Conservation (phyloP, 2,113 vertebrate genomes). For the Chaetorhynchus papuensis region DNA sequence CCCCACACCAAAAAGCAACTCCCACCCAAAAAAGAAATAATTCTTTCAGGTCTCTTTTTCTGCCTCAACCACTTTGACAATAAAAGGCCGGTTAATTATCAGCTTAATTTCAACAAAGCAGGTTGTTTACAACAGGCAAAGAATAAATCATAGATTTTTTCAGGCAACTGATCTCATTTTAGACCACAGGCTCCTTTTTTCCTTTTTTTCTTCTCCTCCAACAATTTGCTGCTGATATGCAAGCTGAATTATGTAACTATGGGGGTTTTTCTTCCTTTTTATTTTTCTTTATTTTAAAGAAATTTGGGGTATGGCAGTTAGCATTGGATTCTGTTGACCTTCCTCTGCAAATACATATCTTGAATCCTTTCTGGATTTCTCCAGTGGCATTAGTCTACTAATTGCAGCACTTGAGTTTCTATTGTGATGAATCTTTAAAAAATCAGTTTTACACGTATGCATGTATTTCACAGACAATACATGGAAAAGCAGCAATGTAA, state of each 20-base stretch:
- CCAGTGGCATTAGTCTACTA: background rate
- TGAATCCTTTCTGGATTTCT: background rate
- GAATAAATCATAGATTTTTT: background rate
- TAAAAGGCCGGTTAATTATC: background rate
- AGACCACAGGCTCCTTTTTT: background rate
- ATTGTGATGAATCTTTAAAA: background rate
- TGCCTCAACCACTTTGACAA: background rate
- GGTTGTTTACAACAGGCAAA: background rate
- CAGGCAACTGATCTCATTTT: background rate
- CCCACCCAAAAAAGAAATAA: fast-evolving
- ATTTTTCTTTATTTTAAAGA: background rate
- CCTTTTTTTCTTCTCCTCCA: background rate
- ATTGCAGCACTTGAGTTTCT: background rate
- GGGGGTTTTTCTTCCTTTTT: fast-evolving
- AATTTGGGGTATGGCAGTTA: background rate
- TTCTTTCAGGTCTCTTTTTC: background rate
- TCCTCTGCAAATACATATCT: background rate
- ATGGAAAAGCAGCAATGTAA: background rate
- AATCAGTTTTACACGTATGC: fast-evolving
- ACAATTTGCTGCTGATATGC: background rate
- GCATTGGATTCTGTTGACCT: background rate
- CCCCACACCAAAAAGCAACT: background rate
- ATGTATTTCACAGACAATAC: background rate
- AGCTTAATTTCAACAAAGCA: background rate
- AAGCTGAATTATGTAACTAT: background rate